Base-by-base conservation (phyloP, 2,797 vertebrate genomes). In the Anabas testudineus region DNA sequence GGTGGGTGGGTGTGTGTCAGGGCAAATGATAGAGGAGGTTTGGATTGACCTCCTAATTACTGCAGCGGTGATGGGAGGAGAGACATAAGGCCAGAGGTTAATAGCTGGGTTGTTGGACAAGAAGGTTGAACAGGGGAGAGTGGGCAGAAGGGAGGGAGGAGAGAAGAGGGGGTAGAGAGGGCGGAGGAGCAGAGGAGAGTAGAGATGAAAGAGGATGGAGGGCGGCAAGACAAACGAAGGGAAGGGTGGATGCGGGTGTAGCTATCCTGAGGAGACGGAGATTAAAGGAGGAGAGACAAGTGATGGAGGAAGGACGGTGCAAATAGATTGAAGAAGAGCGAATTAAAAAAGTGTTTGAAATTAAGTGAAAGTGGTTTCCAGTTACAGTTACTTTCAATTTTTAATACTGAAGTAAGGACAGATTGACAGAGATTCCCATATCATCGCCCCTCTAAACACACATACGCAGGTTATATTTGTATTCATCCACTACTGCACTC, bases 11-110 rank as follows among this genome's bases (percentile, higher is more conserved):
- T 64, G 39, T 68, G 48, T 65, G 62, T 74, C 19, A 87, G 91
- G 91, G 90, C 96, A 96, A 96, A 95, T 95, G 95, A 96, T 94
- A 95, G 95, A 95, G 93, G 94, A 94, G 93, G 95, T 94, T 94
- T 94, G 92, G 93, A 96, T 95, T 96, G 96, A 97, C 95, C 96
- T 95, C 95, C 96, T 97, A 97, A 99, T 97, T 97, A 98, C 96
- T 96, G 95, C 94, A 95, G 93, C 92, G 86, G 94, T 96, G 96
- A 96, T 96, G 95, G 95, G 92, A 95, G 90, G 77, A 95, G 95
- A 94, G 94, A 94, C 93, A 92, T 83, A 59, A 85, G 89, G 95
- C 92, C 94, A 97, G 93, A 95, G 96, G 96, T 97, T 98, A 98
- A 99, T 96, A 96, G 96, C 93, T 90, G 92, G 94, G 95, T 84